Evolutionary conservation across 2,888 invertebrate genomes (phyloP).

Genomic region (Metacarcinus magister): DNA sequence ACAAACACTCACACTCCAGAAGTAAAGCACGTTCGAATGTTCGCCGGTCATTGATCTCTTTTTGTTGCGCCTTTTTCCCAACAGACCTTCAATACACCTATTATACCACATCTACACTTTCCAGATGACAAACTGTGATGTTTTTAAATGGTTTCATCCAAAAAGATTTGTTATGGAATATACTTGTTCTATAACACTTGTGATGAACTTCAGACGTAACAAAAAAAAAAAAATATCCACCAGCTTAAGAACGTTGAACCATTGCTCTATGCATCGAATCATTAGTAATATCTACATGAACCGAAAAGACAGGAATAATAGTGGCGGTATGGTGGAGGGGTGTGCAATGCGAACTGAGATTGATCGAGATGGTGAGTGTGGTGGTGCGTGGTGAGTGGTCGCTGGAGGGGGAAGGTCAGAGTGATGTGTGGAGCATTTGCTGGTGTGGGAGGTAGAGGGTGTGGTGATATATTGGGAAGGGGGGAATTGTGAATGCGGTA

Average conservation of each 20-base stretch:
- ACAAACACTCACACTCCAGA: not conserved
- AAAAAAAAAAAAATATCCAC: not conserved
- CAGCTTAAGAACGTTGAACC: not conserved
- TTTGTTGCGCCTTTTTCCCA: not conserved
- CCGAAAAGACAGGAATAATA: not conserved
- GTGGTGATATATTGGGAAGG: not conserved
- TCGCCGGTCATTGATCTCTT: not conserved
- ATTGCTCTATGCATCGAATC: too few species aligned
- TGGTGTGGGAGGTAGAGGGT: not conserved
- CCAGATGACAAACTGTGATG: not conserved
- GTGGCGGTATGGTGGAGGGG: not conserved
- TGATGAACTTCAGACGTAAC: not conserved
- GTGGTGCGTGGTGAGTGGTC: not conserved
- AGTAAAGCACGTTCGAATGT: not conserved
- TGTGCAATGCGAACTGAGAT: not conserved
- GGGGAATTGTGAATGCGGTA: not conserved
- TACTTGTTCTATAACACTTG: too few species aligned
- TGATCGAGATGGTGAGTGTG: conserved; percentile 1
- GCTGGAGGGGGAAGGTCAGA: conserved; percentile 13
- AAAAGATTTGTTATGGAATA: not conserved
- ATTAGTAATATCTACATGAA: not conserved
- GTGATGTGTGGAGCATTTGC: conserved; percentile 22
- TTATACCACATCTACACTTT: not conserved
- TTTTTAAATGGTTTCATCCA: not conserved
- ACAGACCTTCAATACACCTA: not conserved